Evolutionary conservation across 2,888 invertebrate genomes (phyloP).

Genomic region (Apoda limacodes): DNA sequence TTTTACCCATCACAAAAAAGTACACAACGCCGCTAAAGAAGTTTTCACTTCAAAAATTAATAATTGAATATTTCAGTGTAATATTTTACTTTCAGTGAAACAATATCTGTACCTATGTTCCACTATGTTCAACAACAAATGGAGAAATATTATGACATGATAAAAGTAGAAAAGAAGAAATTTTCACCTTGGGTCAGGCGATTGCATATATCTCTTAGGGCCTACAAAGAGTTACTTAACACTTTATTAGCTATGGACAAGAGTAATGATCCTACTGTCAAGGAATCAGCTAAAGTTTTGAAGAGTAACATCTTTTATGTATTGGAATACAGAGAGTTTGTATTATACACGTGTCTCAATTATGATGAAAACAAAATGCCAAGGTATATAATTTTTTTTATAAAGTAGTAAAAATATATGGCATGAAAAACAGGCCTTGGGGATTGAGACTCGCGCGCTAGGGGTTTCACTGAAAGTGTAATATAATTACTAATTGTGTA

Average conservation of each 20-base stretch:
- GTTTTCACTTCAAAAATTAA: no score
- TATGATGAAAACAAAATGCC: slow-evolving; percentile 91
- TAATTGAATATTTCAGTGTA: no score
- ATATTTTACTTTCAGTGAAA: no score
- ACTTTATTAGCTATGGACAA: slow-evolving; percentile 87
- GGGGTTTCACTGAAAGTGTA: no score
- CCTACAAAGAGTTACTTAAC: slow-evolving; percentile 84
- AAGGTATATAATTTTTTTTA: slow-evolving; percentile 68
- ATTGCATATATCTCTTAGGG: slow-evolving; percentile 85
- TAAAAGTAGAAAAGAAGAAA: slow-evolving; percentile 88
- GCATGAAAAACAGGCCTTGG: no score
- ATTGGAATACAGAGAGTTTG: slow-evolving; percentile 92
- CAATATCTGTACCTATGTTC: slow-evolving; percentile 90
- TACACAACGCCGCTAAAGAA: no score
- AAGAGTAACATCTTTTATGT: slow-evolving; percentile 95
- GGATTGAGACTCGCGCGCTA: no score
- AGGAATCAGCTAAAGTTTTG: slow-evolving; percentile 85
- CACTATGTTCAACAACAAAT: slow-evolving; percentile 95
- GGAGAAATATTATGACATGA: slow-evolving; percentile 87
- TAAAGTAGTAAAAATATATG: neutral
- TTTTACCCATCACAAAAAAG: no score
- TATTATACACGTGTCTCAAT: slow-evolving; percentile 81
- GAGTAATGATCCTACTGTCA: slow-evolving; percentile 75
- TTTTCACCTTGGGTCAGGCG: slow-evolving; percentile 84
- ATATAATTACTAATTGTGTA: no score